These are phyloP conservation scores for Noctua janthina DNA, from an alignment of 2,888 invertebrate species.

Conservation along the genomic window DNA sequence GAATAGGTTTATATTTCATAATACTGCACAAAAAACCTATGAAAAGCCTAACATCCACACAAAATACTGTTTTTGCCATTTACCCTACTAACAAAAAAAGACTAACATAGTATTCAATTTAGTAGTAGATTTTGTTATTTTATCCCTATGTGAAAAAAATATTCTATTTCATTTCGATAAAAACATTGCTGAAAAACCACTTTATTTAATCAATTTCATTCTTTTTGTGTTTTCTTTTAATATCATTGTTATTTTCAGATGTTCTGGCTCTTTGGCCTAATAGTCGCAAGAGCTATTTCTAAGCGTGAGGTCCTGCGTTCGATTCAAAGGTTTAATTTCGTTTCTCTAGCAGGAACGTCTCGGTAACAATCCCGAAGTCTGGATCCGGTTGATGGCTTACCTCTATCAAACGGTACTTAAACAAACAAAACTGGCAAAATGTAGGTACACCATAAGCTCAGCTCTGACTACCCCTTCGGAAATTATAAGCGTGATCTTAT, in stretches of 20 bases:
- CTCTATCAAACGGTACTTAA: neutral
- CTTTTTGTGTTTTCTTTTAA: neutral
- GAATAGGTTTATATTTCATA: neutral
- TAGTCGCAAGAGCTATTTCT: neutral
- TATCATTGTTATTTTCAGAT: neutral
- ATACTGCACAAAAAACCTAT: neutral
- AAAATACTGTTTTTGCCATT: neutral
- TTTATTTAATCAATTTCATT: neutral
- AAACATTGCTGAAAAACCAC: neutral
- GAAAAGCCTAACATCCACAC: neutral
- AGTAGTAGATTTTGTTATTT: neutral
- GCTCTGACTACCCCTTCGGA: neutral
- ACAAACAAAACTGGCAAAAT: neutral
- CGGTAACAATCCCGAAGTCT: fast-evolving
- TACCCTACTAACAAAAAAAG: neutral
- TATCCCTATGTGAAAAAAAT: neutral
- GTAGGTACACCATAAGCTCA: neutral
- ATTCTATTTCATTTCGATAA: conserved; percentile 5
- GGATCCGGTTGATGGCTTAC: neutral
- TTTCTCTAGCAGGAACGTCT: neutral
- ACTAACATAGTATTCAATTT: neutral
- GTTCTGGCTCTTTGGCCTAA: neutral
- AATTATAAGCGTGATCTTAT: neutral
- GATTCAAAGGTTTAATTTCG: neutral
- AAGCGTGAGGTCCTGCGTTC: neutral